A percentile compares a stretch with the other conserved stretches of the same genome.
Conservation (phyloP, 2,113 vertebrate species). For the Callospermophilus lateralis region DNA sequence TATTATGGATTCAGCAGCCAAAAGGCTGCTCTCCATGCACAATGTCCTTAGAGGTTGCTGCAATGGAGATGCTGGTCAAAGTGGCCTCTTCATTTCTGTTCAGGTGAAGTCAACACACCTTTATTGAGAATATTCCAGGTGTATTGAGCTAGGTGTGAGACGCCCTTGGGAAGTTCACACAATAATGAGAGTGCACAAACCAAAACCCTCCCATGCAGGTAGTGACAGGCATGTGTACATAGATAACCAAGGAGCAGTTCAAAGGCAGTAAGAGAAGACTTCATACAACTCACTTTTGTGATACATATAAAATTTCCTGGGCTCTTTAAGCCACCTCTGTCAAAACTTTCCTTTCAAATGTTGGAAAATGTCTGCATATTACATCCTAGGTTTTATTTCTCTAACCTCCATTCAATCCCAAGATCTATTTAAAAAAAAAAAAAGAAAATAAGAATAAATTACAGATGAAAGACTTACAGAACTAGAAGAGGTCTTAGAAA, state of each 20-base stretch:
- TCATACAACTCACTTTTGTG: background rate
- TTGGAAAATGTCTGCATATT: background rate
- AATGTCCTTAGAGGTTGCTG: background rate
- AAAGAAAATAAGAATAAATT: background rate
- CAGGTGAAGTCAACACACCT: background rate
- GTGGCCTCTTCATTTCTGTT: background rate
- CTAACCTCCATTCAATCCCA: background rate
- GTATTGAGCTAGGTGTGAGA: background rate
- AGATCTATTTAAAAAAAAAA: background rate
- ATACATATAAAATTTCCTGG: background rate
- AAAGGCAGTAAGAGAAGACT: background rate
- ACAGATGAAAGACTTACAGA: background rate
- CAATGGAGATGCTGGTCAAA: background rate
- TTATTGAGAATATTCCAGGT: background rate
- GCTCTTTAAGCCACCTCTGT: background rate
- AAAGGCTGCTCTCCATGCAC: background rate
- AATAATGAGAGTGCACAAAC: accelerated
- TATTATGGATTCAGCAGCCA: background rate
- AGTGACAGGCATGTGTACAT: background rate
- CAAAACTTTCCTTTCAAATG: background rate
- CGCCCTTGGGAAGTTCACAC: background rate
- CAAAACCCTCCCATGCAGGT: background rate
- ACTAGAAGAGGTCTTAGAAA: background rate
- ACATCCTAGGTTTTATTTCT: background rate
- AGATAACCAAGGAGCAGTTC: background rate